A percentile compares a stretch with the other conserved stretches of the same genome.
These are phyloP conservation scores for Campylomormyrus tamandua DNA, from an alignment of 2,113 vertebrate species.

Conservation along the genomic window DNA sequence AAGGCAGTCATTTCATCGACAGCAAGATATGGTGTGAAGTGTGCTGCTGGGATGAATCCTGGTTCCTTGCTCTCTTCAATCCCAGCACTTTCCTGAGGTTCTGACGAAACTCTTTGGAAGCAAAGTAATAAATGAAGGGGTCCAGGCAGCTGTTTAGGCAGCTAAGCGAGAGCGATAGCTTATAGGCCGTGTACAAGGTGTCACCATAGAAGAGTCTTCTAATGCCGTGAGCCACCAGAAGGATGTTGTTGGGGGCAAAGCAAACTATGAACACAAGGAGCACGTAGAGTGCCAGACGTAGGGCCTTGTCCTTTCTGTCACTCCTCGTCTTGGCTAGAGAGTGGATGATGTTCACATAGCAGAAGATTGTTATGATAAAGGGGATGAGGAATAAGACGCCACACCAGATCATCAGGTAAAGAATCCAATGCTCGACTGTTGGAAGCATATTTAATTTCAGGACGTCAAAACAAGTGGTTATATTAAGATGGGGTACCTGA, in stretches of 20 bases:
- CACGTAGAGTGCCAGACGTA: conserved; percentile 65
- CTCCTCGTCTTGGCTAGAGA: conserved; percentile 56
- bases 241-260: conserved; percentile 83
- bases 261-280: conserved; percentile 73
- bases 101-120: conserved; percentile 78
- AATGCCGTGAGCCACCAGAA: conserved; percentile 69
- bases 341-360: conserved; percentile 72
- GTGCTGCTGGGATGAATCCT: conserved; percentile 53
- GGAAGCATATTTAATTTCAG: conserved; percentile 78
- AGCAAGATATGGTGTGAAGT: conserved; percentile 30
- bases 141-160: conserved; percentile 87
- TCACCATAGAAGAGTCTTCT: conserved; percentile 52
- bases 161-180: conserved; percentile 76
- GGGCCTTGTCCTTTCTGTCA: conserved; percentile 62
- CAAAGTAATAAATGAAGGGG: conserved; percentile 92
- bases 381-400: conserved; percentile 69
- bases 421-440: conserved; percentile 54
- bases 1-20: conserved; percentile 1
- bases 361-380: conserved; percentile 72
- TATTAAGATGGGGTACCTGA: conserved; percentile 57
- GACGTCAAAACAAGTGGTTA: conserved; percentile 84
- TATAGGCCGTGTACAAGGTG: conserved; percentile 76
- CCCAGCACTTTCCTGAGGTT: conserved; percentile 62
- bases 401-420: conserved; percentile 70
- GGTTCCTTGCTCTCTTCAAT: conserved; percentile 43